Percentiles rank a stretch among this genome's conserved stretches.
These are phyloP conservation scores for Basileuterus tristriatus DNA, from an alignment of 2,797 vertebrate species.

Conservation along the genomic window DNA sequence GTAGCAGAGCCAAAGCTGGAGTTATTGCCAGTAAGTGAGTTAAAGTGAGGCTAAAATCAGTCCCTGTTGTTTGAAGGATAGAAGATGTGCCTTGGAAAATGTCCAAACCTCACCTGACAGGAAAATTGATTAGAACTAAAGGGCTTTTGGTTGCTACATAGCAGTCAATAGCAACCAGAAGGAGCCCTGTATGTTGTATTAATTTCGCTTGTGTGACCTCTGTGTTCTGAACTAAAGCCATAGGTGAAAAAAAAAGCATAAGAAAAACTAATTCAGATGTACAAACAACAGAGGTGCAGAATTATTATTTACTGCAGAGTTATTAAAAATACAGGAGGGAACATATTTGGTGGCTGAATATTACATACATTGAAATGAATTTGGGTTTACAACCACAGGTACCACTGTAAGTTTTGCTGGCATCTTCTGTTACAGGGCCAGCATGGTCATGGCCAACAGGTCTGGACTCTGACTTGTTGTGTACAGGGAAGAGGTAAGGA, in stretches of 20 bases:
- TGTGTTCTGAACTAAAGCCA: not conserved
- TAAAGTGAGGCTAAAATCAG: not conserved
- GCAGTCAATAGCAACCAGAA: not conserved
- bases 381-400: not conserved
- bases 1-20: not conserved
- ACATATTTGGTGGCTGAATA: not conserved
- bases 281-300: not conserved
- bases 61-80: not conserved
- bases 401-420: not conserved
- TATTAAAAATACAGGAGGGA: not conserved
- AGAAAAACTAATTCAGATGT: not conserved
- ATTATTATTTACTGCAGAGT: not conserved
- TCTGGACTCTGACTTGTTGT: not conserved
- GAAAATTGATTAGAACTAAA: not conserved
- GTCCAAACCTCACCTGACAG: not conserved
- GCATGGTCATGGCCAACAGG: accelerated
- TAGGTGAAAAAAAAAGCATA: not conserved
- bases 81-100: not conserved
- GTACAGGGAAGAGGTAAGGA: not conserved
- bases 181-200: not conserved
- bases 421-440: not conserved
- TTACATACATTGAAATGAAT: not conserved
- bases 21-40: not conserved
- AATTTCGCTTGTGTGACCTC: not conserved
- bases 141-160: not conserved